Base-by-base conservation (phyloP, 2,888 invertebrate genomes). In the Tiphia femorata region DNA sequence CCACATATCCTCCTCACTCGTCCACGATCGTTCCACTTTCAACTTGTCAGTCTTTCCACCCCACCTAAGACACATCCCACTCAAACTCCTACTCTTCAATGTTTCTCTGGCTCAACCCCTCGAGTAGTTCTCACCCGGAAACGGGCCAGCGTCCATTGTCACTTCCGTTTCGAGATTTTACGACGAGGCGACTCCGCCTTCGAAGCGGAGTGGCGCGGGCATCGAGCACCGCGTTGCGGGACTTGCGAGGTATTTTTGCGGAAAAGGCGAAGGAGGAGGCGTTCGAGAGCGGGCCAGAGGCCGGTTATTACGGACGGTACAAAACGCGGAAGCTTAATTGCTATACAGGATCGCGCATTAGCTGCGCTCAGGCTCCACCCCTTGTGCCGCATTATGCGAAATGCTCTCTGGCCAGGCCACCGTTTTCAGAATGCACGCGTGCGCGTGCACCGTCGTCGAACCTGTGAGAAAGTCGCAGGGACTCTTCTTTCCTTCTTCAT, bases 271-370 rank as follows among this genome's bases (percentile, higher is more conserved):
- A n/a, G 6, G 25, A 21, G 21, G 23, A 16, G 35, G 47, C 33
- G 47, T 33, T 35, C 14, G 21, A 16, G 14, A 12, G 8, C 12
- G 41, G 17, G 50, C 20, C 14, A n/a, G n/a, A 50, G 50, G 42
- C 42, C 42, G 30, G 27, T 50, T 50, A 50, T 50, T 50, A 50
- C 50, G 35, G 25, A 16, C 23, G 35, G 47, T 20, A 50, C 33
- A 50, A 50, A 50, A 50, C 50, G 42, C 42, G 50, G 50, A 50
- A 50, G 50, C 50, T 50, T 50, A 50, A 50, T 50, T 50, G 50
- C 50, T 30, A 41, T 50, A 42, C 50, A 38, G 41, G 50, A 50
- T 50, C 50, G 50, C 42, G 50, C 50, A 50, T 50, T 50, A 50
- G 33, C 25, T 25, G 20, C 23, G 50, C 42, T 25, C 27, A 14